These are phyloP conservation scores for Protomyctophum bolini DNA, from an alignment of 2,113 vertebrate genomes.

Conservation along the genomic window DNA sequence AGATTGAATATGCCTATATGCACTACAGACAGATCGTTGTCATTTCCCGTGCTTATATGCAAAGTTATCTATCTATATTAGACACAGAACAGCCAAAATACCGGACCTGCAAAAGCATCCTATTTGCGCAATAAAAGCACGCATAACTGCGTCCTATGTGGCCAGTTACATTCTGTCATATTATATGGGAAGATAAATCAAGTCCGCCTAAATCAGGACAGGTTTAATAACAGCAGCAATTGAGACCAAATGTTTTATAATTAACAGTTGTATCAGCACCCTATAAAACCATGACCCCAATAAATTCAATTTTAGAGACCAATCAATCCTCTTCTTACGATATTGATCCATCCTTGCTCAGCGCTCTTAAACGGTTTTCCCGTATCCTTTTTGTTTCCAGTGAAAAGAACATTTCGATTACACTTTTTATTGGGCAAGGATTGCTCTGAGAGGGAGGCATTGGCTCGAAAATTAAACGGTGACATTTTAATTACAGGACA, in stretches of 20 bases:
- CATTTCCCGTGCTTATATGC: too few species aligned
- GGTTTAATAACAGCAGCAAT: slow-evolving; percentile 89
- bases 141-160: neutral
- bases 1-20: too few species aligned
- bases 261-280: slow-evolving; percentile 92
- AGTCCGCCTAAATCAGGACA: slow-evolving; percentile 82
- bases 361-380: slow-evolving; percentile 71
- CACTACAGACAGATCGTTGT: too few species aligned
- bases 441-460: slow-evolving; percentile 82
- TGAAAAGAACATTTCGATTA: slow-evolving; percentile 88
- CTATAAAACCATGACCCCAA: slow-evolving; percentile 92
- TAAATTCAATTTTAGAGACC: slow-evolving; percentile 92
- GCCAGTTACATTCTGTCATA: slow-evolving; percentile 13
- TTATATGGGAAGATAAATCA: slow-evolving; percentile 86
- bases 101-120: neutral
- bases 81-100: too few species aligned
- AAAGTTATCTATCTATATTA: too few species aligned
- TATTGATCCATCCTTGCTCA: slow-evolving; percentile 82
- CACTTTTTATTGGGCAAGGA: slow-evolving; percentile 88
- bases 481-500: slow-evolving; percentile 97
- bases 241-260: slow-evolving; percentile 90
- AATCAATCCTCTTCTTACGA: slow-evolving; percentile 86
- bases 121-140: neutral
- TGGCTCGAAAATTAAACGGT: slow-evolving; percentile 89
- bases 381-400: slow-evolving; percentile 73